Conservation (phyloP, 2,113 vertebrate species). For the Meleagris gallopavo region DNA sequence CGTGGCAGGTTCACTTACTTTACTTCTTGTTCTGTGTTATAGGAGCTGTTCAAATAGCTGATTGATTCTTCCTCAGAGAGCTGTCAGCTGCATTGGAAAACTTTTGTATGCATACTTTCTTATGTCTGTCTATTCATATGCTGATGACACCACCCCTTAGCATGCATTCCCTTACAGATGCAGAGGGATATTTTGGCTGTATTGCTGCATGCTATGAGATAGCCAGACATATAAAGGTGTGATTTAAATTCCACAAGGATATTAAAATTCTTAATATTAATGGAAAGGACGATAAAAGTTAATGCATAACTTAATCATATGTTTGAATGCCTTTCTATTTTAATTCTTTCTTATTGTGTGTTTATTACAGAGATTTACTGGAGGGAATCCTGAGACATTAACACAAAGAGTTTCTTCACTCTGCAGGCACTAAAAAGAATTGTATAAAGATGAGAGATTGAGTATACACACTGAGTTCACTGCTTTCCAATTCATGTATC, state of each 20-base stretch:
- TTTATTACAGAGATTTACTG: neutral
- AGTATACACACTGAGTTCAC: neutral
- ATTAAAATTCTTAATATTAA: neutral
- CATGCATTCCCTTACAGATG: neutral
- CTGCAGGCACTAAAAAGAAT: neutral
- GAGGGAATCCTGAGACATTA: neutral
- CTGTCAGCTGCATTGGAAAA: neutral
- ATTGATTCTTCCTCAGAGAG: slow-evolving; percentile 14
- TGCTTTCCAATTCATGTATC: neutral
- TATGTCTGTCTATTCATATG: neutral
- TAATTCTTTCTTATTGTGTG: neutral
- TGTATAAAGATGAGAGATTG: neutral
- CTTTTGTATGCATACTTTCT: neutral
- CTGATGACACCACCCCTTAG: neutral
- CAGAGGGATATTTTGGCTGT: neutral
- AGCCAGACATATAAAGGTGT: neutral
- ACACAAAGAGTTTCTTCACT: neutral
- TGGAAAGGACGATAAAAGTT: neutral
- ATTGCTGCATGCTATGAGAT: neutral
- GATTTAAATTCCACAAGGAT: neutral
- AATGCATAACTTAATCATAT: neutral
- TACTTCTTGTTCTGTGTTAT: neutral
- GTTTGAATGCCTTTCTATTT: neutral
- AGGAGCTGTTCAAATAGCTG: neutral
- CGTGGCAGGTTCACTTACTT: slow-evolving; percentile 19